Evolutionary conservation across 2,113 vertebrate species (phyloP).

Genomic region (Elachura formosa): DNA sequence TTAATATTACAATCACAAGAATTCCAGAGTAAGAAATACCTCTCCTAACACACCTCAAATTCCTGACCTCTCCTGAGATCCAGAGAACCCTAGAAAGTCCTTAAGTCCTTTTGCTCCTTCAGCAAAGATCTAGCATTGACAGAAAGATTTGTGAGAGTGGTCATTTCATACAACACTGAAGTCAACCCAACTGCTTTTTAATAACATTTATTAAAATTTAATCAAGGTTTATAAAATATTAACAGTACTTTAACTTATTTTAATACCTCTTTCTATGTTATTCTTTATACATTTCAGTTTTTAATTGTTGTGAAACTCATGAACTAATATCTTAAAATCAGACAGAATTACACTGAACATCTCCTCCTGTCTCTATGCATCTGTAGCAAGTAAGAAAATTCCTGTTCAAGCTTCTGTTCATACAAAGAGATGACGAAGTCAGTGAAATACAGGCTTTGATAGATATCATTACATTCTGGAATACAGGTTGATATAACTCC

Average conservation of each 20-base stretch:
- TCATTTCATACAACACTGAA: conserved; percentile 35
- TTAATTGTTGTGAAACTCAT: conserved; percentile 65
- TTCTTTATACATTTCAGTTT: conserved; percentile 62
- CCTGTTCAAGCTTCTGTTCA: background rate
- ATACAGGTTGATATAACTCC: background rate
- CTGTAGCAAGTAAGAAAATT: background rate
- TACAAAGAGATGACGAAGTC: background rate
- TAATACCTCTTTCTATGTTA: conserved; percentile 43
- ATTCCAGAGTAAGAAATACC: background rate
- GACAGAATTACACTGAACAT: conserved; percentile 20
- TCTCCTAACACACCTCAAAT: background rate
- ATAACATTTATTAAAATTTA: conserved; percentile 70
- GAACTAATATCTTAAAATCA: conserved; percentile 52
- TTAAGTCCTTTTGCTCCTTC: background rate
- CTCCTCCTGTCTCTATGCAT: background rate
- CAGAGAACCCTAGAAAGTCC: background rate
- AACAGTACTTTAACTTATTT: conserved; percentile 61
- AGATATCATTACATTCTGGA: background rate
- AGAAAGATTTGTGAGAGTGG: background rate
- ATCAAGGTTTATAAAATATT: conserved; percentile 72
- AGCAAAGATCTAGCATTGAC: background rate
- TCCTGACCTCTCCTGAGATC: background rate
- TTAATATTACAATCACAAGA: background rate
- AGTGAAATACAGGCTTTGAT: background rate
- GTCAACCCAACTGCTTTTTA: conserved; percentile 28